phyloP scores from a whole-genome alignment of 64 coral and sea anemone genomes.

The Actinia equina region DNA sequence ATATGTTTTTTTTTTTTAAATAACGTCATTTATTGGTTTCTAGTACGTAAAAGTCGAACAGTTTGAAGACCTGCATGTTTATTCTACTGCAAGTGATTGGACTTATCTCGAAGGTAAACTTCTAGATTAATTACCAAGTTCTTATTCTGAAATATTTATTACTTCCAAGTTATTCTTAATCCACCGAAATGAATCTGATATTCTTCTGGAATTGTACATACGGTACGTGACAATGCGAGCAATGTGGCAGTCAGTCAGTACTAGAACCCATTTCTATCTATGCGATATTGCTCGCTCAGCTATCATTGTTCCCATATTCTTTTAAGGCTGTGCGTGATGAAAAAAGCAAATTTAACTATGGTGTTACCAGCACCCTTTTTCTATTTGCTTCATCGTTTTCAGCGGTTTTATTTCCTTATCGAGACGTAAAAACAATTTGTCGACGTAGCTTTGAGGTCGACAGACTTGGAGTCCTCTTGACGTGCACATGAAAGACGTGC shows the following conservation, averaged over 20 bases:
- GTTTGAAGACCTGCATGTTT: conserved; percentile 27
- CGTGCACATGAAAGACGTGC: too few species aligned
- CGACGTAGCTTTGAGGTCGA: background rate
- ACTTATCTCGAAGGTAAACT: conserved; percentile 44
- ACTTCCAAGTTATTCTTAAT: too few species aligned
- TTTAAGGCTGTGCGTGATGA: too few species aligned
- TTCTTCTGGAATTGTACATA: too few species aligned
- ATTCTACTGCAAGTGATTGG: conserved; percentile 48
- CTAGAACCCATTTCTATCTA: background rate
- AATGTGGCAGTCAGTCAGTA: too few species aligned
- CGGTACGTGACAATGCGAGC: too few species aligned
- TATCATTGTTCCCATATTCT: too few species aligned
- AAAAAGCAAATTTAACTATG: too few species aligned
- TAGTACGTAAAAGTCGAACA: conserved; percentile 37
- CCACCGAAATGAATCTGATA: too few species aligned
- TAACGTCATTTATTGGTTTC: background rate
- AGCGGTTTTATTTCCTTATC: background rate
- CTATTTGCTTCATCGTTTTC: background rate
- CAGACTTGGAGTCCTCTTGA: too few species aligned
- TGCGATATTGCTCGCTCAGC: background rate
- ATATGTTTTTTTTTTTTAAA: background rate
- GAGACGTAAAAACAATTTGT: background rate
- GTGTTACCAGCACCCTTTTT: background rate
- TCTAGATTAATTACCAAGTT: background rate
- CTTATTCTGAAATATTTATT: too few species aligned